These are phyloP conservation scores for Deroplatys truncata DNA, from an alignment of 2,888 invertebrate genomes.

Conservation along the genomic window DNA sequence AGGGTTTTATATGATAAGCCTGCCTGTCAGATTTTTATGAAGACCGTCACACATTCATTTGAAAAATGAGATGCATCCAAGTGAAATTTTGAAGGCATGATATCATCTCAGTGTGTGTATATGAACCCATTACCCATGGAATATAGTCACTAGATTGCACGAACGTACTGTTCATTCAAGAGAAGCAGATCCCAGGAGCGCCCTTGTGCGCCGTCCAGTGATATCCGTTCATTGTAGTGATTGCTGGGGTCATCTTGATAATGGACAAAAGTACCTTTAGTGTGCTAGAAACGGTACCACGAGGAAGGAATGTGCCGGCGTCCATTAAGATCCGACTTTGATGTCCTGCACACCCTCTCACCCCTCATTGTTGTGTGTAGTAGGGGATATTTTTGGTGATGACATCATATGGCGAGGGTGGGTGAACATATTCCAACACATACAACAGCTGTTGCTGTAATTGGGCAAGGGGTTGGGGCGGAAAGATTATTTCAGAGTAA, in stretches of 20 bases:
- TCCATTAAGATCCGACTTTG: slow-evolving; percentile 7
- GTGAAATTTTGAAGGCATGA: background rate
- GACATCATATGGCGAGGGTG: slow-evolving; percentile 9
- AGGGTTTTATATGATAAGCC: background rate
- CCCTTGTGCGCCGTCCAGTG: background rate
- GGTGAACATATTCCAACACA: background rate
- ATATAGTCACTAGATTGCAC: no score
- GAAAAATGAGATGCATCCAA: background rate
- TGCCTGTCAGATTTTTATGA: background rate
- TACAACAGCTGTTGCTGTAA: slow-evolving; percentile 13
- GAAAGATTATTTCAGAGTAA: slow-evolving; percentile 15
- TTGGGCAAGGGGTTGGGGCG: background rate
- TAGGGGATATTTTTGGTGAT: background rate
- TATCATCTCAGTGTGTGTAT: background rate
- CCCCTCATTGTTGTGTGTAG: background rate
- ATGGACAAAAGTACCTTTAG: background rate
- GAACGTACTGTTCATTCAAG: background rate
- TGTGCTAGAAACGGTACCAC: background rate
- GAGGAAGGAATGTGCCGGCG: background rate
- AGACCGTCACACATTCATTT: background rate
- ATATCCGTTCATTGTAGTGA: background rate
- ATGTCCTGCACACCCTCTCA: background rate
- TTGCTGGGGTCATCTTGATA: background rate
- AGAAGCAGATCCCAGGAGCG: background rate
- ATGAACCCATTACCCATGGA: no score